Evolutionary conservation across 1,140 invertebrate species (phyloP), one percentile per base, ranked within the genome.

Genomic region (Drosophila funebris): DNA sequence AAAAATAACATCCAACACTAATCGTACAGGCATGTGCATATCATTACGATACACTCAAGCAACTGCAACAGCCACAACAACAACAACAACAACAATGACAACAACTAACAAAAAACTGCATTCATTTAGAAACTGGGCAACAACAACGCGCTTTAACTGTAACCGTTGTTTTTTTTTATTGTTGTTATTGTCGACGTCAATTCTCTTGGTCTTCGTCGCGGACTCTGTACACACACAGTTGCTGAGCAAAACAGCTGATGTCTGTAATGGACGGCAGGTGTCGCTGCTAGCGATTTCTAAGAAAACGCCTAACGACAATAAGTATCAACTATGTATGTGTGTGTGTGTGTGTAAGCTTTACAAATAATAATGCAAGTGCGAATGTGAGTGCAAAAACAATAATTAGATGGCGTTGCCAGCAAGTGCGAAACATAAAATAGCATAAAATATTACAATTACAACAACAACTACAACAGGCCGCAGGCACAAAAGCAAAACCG

Each of bases 381-480:
- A 50, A 16, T 67, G 56, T 13, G 33, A 66, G 44, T 29, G 64
- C 44, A 60, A 33, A 39, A 69, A 69, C 27, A 48, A 61, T 64
- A 53, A 66, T 66, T 39, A 44, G 52, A 37, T 22, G 52, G 16
- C 33, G 33, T 6, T 54, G 52, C 31, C 52, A 50, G 20, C 58
- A 53, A 69, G 48, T 62, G 67, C 48, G 18, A 57, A 22, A 29
- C 58, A 61, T 41, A 61, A 69, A 69, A 69, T 61, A 52, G 44
- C 56, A 56, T 36, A 64, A 52, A 78, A 78, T 66, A 81, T 53
- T 13, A 46, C 27, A 48, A 48, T 36, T 36, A 36, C 33, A 13
- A 36, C 4, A 4, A 36, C 33, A 36, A 36, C 33, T 13, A 36
- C 44, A 29, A 27, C n/a, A 22, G 13, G 20, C 20, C 48, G 44